Percentiles rank a stretch among this genome's conserved stretches.
Evolutionary conservation across 1,140 invertebrate genomes (phyloP).

Genomic region (Hypsibius dujardini): DNA sequence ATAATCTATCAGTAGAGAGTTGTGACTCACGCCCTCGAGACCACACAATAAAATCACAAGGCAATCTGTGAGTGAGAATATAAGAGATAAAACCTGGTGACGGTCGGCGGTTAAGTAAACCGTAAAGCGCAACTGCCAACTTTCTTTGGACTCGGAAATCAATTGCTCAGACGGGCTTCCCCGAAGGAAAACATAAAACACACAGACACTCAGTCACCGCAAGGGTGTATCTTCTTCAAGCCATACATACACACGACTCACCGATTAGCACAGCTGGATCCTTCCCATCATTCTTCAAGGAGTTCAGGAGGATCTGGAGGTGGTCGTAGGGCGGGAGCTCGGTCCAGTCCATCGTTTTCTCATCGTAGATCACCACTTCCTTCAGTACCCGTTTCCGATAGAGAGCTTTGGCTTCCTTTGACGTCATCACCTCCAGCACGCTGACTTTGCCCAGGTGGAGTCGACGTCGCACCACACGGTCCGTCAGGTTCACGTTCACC

Average conservation of each 20-base stretch:
- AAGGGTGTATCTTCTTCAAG: too few relatives aligned
- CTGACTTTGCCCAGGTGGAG: constrained; percentile 48
- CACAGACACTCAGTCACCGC: too few relatives aligned
- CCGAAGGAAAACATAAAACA: too few relatives aligned
- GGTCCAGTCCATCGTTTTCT: constrained; percentile 44
- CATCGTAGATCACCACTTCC: constrained; percentile 52
- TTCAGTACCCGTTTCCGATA: constrained; percentile 37
- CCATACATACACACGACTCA: constrained; percentile 39
- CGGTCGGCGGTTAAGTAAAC: too few relatives aligned
- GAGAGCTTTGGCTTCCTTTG: constrained; percentile 44
- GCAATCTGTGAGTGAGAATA: too few relatives aligned
- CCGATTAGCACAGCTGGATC: constrained; percentile 50
- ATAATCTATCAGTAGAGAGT: too few relatives aligned
- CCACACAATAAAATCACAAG: too few relatives aligned
- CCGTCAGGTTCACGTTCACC: constrained; percentile 57
- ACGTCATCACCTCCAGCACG: constrained; percentile 47
- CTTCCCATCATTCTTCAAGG: constrained; percentile 49
- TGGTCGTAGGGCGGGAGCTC: constrained; percentile 41
- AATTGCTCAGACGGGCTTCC: too few relatives aligned
- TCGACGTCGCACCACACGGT: constrained; percentile 49
- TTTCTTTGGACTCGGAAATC: too few relatives aligned
- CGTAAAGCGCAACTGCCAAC: too few relatives aligned
- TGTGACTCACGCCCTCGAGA: too few relatives aligned
- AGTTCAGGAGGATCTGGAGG: constrained; percentile 46
- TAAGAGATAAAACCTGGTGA: too few relatives aligned